phyloP scores from a whole-genome alignment of 2,797 vertebrate species.

The Spheniscus humboldti region DNA sequence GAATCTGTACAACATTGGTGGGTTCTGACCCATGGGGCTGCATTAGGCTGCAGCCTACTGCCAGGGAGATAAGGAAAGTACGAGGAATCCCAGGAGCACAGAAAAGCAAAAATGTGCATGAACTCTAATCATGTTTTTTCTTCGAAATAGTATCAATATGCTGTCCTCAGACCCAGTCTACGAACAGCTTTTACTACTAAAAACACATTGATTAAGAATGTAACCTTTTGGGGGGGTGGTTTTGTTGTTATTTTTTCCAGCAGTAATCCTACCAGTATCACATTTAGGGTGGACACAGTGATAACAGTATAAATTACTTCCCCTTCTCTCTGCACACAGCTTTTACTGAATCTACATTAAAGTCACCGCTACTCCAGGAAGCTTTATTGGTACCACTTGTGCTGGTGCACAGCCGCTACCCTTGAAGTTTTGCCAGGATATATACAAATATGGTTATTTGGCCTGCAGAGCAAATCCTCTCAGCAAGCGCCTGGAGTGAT shows the following conservation, averaged over 20 bases:
- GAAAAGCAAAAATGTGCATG: background rate
- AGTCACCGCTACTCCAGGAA: background rate
- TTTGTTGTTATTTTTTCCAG: background rate
- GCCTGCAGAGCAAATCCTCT: background rate
- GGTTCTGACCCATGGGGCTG: background rate
- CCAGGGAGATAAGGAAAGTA: background rate
- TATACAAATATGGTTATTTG: background rate
- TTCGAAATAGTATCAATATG: background rate
- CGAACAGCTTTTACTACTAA: background rate
- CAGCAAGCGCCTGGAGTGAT: background rate
- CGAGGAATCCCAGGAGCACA: background rate
- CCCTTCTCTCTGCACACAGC: background rate
- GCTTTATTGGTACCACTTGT: background rate
- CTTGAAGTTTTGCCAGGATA: conserved; percentile 1
- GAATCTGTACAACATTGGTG: rapidly evolving
- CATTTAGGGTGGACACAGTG: background rate
- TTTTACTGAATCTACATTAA: background rate
- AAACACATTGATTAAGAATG: background rate
- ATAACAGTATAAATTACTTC: background rate
- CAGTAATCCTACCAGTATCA: background rate
- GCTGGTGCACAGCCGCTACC: background rate
- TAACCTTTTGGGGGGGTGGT: background rate
- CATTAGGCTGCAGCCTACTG: background rate
- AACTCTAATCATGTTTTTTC: rapidly evolving
- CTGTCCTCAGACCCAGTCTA: background rate